Evolutionary conservation across 2,888 invertebrate genomes (phyloP).

Genomic region (Ypsolopha sequella): DNA sequence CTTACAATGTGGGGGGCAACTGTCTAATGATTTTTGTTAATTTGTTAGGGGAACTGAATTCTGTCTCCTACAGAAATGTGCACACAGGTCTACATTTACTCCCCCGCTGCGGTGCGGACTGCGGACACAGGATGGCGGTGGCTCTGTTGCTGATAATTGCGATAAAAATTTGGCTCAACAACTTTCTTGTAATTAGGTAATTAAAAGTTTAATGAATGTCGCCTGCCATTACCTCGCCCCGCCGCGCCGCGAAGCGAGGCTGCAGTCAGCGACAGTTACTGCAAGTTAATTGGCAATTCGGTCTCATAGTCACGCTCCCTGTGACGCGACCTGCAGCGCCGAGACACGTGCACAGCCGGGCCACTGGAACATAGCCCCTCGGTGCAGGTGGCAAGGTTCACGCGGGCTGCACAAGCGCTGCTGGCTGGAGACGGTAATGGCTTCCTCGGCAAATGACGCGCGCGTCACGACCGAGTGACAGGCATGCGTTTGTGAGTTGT

Average conservation of each 20-base stretch:
- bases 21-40: too few relatives aligned
- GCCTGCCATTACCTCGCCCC: neutral
- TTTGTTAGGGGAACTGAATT: too few relatives aligned
- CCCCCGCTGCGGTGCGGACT: too few relatives aligned
- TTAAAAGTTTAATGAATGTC: neutral
- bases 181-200: neutral
- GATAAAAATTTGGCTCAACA: neutral
- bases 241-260: conserved; percentile 13
- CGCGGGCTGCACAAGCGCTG: neutral
- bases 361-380: too few relatives aligned
- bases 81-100: too few relatives aligned
- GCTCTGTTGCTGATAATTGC: too few relatives aligned
- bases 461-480: conserved; percentile 21
- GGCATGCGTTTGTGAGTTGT: conserved; percentile 6
- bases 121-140: too few relatives aligned
- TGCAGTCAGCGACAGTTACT: conserved; percentile 18
- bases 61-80: too few relatives aligned
- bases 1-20: too few relatives aligned
- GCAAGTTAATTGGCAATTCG: conserved; percentile 31
- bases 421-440: conserved; percentile 12
- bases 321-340: neutral
- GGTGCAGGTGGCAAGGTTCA: neutral
- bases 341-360: too few relatives aligned
- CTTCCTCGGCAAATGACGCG: conserved; percentile 22
- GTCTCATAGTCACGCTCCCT: conserved; percentile 25